Conservation (phyloP, 1,140 invertebrate species). For the Epicauta chinensis region DNA sequence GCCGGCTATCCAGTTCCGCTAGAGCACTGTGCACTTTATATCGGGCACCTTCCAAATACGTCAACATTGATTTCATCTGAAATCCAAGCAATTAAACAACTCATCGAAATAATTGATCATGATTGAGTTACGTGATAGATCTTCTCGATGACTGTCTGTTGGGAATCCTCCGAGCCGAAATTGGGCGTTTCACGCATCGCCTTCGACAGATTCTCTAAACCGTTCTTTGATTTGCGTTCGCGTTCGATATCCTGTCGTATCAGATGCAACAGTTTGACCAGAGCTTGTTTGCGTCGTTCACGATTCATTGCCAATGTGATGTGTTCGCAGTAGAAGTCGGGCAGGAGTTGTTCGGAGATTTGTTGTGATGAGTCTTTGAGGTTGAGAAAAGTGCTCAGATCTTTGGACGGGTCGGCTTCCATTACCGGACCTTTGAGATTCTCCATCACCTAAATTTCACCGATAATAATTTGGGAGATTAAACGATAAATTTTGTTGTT, state of each 20-base stretch:
- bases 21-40: slow-evolving; percentile 79
- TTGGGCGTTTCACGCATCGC: slow-evolving; percentile 87
- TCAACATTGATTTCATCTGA: slow-evolving; percentile 86
- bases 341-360: slow-evolving; percentile 71
- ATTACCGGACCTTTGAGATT: slow-evolving; percentile 61
- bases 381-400: slow-evolving; percentile 61
- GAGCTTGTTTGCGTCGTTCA: slow-evolving; percentile 75
- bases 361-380: slow-evolving; percentile 50
- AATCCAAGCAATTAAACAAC: slow-evolving; percentile 20
- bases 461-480: slow-evolving; percentile 73
- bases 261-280: slow-evolving; percentile 76
- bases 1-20: slow-evolving; percentile 71
- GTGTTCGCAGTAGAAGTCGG: slow-evolving; percentile 94
- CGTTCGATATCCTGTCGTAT: slow-evolving; percentile 80
- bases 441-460: slow-evolving; percentile 59
- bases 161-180: slow-evolving; percentile 82
- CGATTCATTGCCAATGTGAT: slow-evolving; percentile 87
- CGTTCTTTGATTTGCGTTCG: slow-evolving; percentile 76
- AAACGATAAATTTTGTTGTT: slow-evolving; percentile 52
- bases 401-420: slow-evolving; percentile 64
- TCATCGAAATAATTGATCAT: too few relatives aligned
- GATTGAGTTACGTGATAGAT: slow-evolving; percentile 72
- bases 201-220: slow-evolving; percentile 81
- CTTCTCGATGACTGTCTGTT: slow-evolving; percentile 88
- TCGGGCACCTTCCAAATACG: slow-evolving; percentile 84